Base-by-base conservation (phyloP, 2,113 vertebrate species). In the Prochilodus magdalenae region DNA sequence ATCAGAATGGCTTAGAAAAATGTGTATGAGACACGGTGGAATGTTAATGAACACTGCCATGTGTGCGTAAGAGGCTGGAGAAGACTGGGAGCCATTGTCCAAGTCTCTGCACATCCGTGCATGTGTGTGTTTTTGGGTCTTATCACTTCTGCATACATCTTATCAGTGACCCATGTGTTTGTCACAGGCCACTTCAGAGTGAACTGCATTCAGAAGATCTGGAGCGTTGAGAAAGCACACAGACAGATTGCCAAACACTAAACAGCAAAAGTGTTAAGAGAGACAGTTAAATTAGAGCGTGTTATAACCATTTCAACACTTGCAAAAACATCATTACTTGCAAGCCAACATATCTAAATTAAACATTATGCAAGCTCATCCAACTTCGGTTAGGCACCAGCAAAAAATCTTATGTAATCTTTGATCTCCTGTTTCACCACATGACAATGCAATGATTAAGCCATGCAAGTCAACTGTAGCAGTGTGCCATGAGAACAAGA, bases 91-190 rank as follows among this genome's bases (percentile, higher is more conserved):
- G 72, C 15, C 36, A 5, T 70, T 60, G 59, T 73, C 53, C 13
- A 22, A 33, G 63, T 22, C 33, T 36, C 47, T 30, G 65, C 36
- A 66, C 65, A 29, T 79, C 27, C 40, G 29, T 15, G 49, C 65
- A 66, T 55, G 33, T 79, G 69, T 63, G 75, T 79, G 71, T 83
- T 73, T 82, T 73, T 71, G 79, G 29, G 11, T 75, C 27, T 73
- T 62, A 81, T 83, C 66, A 26, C 63, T 44, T 75, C 29, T 65
- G 60, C 76, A 55, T 69, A 69, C 74, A 78, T 77, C 77, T 87
- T 80, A 83, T 78, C 86, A 78, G 47, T 51, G 82, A 82, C 40
- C 82, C 75, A 2, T 79, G 79, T n/a, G 16, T 84, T 77, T 44
- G 47, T 16, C 30, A 20, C 26, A 33, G 72, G 22, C 36, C 51